Percentiles rank a stretch among this genome's conserved stretches.
These are phyloP conservation scores for Cephalopholis sonnerati DNA, from an alignment of 2,113 vertebrate genomes.

Conservation along the genomic window DNA sequence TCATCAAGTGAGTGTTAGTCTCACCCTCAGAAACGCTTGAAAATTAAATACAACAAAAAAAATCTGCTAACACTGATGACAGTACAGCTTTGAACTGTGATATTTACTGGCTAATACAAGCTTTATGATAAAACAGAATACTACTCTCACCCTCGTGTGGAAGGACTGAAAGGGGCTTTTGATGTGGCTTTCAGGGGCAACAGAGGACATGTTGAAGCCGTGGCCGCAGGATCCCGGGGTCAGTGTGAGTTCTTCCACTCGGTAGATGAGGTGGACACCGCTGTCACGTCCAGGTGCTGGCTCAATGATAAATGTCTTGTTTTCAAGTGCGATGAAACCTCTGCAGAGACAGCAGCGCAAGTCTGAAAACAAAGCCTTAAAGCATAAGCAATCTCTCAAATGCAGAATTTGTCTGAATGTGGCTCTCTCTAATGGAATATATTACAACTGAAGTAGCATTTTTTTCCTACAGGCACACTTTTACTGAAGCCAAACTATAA, in stretches of 20 bases:
- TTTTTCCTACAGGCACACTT: not conserved
- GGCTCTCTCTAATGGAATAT: slow-evolving; percentile 29
- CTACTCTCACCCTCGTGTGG: slow-evolving; percentile 87
- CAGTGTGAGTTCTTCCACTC: slow-evolving; percentile 83
- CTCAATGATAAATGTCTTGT: slow-evolving; percentile 91
- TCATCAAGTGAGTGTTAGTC: slow-evolving; percentile 27
- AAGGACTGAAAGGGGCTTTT: slow-evolving; percentile 71
- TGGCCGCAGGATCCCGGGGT: slow-evolving; percentile 90
- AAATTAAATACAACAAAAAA: slow-evolving; percentile 25
- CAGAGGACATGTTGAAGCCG: slow-evolving; percentile 80
- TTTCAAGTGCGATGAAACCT: slow-evolving; percentile 91
- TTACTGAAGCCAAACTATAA: slow-evolving; percentile 5
- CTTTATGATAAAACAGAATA: not conserved
- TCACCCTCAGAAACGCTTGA: not conserved
- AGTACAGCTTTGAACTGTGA: slow-evolving; percentile 10
- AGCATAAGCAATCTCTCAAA: slow-evolving; percentile 40
- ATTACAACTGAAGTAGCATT: slow-evolving; percentile 9
- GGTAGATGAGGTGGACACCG: slow-evolving; percentile 87
- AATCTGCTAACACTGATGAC: not conserved
- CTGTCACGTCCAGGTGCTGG: slow-evolving; percentile 79
- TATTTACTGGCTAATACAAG: not conserved
- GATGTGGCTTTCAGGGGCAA: slow-evolving; percentile 56
- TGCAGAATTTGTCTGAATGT: slow-evolving; percentile 29
- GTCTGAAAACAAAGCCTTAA: slow-evolving; percentile 50
- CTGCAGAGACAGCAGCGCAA: slow-evolving; percentile 82